Percentiles rank a stretch among this genome's conserved stretches.
phyloP scores from a whole-genome alignment of 2,113 vertebrate species.

The Indri indri region DNA sequence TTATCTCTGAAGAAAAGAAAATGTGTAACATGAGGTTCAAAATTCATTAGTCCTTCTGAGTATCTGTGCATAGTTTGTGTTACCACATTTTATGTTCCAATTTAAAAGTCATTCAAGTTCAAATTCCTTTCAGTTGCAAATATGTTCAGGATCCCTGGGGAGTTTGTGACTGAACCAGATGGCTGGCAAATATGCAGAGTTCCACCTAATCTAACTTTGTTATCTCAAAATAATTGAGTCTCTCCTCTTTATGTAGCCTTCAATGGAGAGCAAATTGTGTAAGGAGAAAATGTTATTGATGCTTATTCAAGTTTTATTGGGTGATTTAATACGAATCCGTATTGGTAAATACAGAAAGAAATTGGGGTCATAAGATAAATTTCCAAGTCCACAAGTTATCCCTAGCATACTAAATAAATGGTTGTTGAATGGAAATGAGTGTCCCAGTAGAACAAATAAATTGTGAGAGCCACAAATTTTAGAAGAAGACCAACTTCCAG shows the following conservation, averaged over 20 bases:
- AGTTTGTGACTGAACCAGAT: constrained; percentile 69
- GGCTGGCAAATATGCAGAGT: constrained; percentile 52
- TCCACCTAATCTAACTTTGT: constrained; percentile 58
- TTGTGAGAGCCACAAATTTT: neutral
- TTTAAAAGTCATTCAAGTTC: constrained; percentile 77
- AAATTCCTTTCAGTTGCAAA: constrained; percentile 66
- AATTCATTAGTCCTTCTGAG: constrained; percentile 14
- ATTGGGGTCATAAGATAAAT: constrained; percentile 1
- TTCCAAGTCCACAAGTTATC: neutral
- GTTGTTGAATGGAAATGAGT: neutral
- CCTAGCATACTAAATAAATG: neutral
- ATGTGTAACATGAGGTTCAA: neutral
- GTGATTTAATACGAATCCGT: constrained; percentile 7
- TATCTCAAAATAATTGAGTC: constrained; percentile 66
- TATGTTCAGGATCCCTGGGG: constrained; percentile 58
- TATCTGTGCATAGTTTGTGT: neutral
- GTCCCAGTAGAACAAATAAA: neutral
- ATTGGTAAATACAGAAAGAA: constrained; percentile 25
- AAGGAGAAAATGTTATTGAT: neutral
- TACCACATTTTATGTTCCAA: constrained; percentile 54
- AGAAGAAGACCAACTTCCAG: neutral
- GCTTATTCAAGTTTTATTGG: neutral
- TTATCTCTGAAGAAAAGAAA: constrained; percentile 7
- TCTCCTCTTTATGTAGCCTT: constrained; percentile 18
- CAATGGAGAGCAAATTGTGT: neutral